phyloP scores from a whole-genome alignment of 2,888 invertebrate genomes.

The Chloroclystis v-ata region DNA sequence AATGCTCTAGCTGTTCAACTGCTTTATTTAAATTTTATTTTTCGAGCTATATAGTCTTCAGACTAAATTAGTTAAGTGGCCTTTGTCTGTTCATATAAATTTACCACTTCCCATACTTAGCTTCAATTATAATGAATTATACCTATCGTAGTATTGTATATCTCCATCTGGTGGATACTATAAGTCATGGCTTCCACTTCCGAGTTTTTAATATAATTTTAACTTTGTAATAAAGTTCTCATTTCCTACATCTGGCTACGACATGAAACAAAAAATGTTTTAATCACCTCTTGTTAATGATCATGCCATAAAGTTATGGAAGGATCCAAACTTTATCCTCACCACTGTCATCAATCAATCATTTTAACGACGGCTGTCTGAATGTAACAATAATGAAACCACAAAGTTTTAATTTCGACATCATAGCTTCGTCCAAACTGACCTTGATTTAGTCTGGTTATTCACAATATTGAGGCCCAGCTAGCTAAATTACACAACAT shows the following conservation, averaged over 20 bases:
- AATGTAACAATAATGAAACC: no score
- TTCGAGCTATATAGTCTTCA: constrained; percentile 2
- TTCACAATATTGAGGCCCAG: no score
- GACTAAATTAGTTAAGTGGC: constrained; percentile 36
- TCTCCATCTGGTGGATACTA: not conserved
- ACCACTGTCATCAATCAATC: not conserved
- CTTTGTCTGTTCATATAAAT: constrained; percentile 20
- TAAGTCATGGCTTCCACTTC: not conserved
- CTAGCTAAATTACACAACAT: no score
- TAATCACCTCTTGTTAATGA: not conserved
- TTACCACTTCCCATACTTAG: constrained; percentile 23
- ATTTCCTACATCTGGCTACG: not conserved
- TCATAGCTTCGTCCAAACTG: no score
- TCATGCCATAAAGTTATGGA: not conserved
- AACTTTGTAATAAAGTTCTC: not conserved
- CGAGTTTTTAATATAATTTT: constrained; percentile 1
- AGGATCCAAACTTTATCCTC: not conserved
- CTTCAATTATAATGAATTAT: constrained; percentile 22
- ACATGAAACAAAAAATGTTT: no score
- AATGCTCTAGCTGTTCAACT: no score
- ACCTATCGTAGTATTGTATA: constrained; percentile 9
- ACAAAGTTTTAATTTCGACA: no score
- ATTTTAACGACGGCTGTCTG: not conserved
- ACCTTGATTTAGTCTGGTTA: no score
- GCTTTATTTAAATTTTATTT: no score